Percentiles rank a stretch among this genome's conserved stretches.
Conservation (phyloP, 1,140 invertebrate species). For the Megathymus violae region DNA sequence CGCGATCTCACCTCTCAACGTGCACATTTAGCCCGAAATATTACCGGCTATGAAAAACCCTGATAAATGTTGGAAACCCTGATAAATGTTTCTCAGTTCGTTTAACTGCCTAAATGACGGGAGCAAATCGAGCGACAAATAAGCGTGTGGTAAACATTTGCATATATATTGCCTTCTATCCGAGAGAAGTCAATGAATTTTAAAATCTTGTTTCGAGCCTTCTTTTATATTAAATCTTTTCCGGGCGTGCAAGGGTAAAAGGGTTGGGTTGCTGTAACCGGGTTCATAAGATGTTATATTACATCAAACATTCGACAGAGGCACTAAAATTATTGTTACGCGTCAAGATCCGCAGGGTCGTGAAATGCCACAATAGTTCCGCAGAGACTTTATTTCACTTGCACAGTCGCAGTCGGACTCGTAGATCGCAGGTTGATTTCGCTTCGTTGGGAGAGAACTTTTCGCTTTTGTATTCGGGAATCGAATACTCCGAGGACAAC, state of each 20-base stretch:
- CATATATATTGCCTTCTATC: slow-evolving; percentile 39
- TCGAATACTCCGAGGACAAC: too few species aligned
- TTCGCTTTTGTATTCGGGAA: too few species aligned
- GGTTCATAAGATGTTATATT: neutral
- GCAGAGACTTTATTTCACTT: too few species aligned
- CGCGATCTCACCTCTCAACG: slow-evolving; percentile 13
- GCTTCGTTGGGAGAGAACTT: too few species aligned
- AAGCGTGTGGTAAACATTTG: slow-evolving; percentile 38
- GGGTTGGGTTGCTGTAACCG: neutral
- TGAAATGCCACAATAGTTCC: too few species aligned
- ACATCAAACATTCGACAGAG: too few species aligned
- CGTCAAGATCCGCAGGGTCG: too few species aligned
- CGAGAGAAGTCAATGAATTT: slow-evolving; percentile 33
- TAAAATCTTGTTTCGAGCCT: slow-evolving; percentile 32
- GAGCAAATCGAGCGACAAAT: slow-evolving; percentile 41
- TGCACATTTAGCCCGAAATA: slow-evolving; percentile 27
- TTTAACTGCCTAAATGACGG: slow-evolving; percentile 42
- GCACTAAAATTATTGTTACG: too few species aligned
- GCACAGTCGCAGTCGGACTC: too few species aligned
- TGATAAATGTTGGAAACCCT: slow-evolving; percentile 31
- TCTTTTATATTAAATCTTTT: slow-evolving; percentile 10
- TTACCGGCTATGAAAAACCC: slow-evolving; percentile 36
- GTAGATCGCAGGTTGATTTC: too few species aligned
- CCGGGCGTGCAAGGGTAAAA: neutral
- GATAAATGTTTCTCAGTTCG: slow-evolving; percentile 35